A percentile compares a stretch with the other conserved stretches of the same genome.
Evolutionary conservation across 2,113 vertebrate species (phyloP).

Genomic region (Lipophrys pholis): DNA sequence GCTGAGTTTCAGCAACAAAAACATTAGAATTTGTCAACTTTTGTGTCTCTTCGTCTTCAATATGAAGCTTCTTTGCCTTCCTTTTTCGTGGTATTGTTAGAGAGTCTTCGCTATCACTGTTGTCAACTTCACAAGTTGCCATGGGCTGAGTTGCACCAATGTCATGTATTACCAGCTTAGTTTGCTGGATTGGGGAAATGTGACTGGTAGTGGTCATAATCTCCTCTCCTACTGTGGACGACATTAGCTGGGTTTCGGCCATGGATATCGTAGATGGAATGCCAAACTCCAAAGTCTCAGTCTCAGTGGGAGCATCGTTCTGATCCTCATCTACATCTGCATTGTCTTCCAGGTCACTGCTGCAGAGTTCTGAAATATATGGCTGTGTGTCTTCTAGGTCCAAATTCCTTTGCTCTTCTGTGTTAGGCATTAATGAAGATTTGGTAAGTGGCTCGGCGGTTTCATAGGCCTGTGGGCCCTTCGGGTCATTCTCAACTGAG

Average conservation of each 20-base stretch:
- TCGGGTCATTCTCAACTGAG: slow-evolving; percentile 42
- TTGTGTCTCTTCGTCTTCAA: slow-evolving; percentile 36
- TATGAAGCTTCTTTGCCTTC: slow-evolving; percentile 17
- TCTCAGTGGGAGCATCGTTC: slow-evolving; percentile 38
- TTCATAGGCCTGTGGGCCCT: slow-evolving; percentile 59
- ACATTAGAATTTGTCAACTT: not conserved
- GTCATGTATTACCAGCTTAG: not conserved
- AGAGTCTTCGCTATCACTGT: slow-evolving; percentile 12
- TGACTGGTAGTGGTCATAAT: slow-evolving; percentile 6
- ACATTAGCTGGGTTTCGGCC: slow-evolving; percentile 65
- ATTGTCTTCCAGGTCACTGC: slow-evolving; percentile 34
- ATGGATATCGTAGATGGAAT: slow-evolving; percentile 37
- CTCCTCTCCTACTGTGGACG: slow-evolving; percentile 17
- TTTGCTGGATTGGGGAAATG: slow-evolving; percentile 10
- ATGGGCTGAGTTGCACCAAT: slow-evolving; percentile 57
- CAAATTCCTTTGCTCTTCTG: slow-evolving; percentile 38
- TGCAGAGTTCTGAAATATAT: slow-evolving; percentile 44
- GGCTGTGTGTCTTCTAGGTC: slow-evolving; percentile 76
- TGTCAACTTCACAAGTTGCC: slow-evolving; percentile 12
- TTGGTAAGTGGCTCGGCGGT: slow-evolving; percentile 14
- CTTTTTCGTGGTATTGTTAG: slow-evolving; percentile 16
- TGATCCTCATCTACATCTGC: slow-evolving; percentile 26
- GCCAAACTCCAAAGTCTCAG: slow-evolving; percentile 28
- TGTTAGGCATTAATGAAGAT: slow-evolving; percentile 13
- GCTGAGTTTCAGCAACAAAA: slow-evolving; percentile 36